Conservation (phyloP, 2,797 vertebrate species). For the Mus minutoides region DNA sequence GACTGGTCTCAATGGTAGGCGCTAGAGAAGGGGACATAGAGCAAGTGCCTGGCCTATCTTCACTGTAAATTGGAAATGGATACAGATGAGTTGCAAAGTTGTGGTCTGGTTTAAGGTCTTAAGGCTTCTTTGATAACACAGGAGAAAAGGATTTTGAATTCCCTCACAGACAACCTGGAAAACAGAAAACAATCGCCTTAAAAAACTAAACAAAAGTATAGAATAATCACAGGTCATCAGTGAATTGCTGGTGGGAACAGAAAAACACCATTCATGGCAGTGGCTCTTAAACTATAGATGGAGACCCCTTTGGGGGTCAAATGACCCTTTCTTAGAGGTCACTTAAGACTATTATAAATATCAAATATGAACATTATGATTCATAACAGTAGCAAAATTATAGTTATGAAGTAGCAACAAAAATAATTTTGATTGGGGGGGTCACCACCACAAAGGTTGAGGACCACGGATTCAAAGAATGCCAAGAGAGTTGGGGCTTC, state of each 20-base stretch:
- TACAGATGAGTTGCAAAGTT: not conserved
- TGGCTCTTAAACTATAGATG: not conserved
- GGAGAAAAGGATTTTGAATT: not conserved
- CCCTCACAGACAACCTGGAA: not conserved
- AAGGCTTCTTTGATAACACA: not conserved
- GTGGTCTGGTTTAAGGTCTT: not conserved
- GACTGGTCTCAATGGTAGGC: not conserved
- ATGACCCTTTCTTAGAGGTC: not conserved
- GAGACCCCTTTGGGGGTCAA: not conserved
- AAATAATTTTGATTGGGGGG: not conserved
- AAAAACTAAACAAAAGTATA: not conserved
- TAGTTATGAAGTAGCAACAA: not conserved
- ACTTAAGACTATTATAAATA: not conserved
- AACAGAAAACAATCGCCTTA: not conserved
- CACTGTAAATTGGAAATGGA: not conserved
- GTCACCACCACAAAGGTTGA: not conserved
- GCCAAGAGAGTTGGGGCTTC: not conserved
- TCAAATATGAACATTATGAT: not conserved
- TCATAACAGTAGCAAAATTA: not conserved
- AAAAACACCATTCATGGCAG: not conserved
- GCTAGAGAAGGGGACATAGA: not conserved
- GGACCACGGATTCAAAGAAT: not conserved
- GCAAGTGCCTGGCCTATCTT: not conserved
- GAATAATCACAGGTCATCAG: not conserved
- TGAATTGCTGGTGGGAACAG: not conserved